These are phyloP conservation scores for Labroides dimidiatus DNA, from an alignment of 2,797 vertebrate species.

Conservation along the genomic window DNA sequence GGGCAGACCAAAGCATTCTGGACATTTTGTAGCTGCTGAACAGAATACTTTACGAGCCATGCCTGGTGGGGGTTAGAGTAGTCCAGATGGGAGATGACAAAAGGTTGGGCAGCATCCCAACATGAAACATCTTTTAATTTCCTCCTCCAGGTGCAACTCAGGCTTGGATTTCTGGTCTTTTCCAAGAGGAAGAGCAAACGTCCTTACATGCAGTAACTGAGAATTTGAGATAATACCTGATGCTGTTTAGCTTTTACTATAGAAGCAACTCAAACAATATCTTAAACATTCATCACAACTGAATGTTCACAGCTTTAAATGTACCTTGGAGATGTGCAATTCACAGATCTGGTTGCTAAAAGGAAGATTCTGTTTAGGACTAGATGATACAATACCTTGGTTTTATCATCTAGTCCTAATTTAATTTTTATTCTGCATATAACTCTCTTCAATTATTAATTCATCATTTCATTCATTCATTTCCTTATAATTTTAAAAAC, in stretches of 20 bases:
- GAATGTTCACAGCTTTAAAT: neutral
- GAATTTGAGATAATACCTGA: neutral
- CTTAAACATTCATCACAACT: neutral
- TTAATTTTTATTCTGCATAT: too few species aligned
- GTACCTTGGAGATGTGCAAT: neutral
- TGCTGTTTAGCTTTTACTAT: neutral
- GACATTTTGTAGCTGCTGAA: constrained; percentile 35
- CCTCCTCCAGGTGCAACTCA: constrained; percentile 33
- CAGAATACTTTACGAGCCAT: constrained; percentile 31
- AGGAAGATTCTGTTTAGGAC: too few species aligned
- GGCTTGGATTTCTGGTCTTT: constrained; percentile 8
- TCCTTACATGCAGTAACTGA: neutral
- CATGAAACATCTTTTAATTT: constrained; percentile 44
- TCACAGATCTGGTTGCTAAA: too few species aligned
- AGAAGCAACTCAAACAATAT: neutral
- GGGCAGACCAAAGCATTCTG: constrained; percentile 28
- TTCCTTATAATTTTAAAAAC: too few species aligned
- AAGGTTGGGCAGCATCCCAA: constrained; percentile 32
- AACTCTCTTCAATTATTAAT: too few species aligned
- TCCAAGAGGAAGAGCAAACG: neutral
- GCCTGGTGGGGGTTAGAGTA: constrained; percentile 32
- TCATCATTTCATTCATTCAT: too few species aligned
- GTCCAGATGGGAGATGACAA: constrained; percentile 43
- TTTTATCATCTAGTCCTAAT: too few species aligned
- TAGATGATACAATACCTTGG: too few species aligned